These are phyloP conservation scores for Serripes groenlandicus DNA, from an alignment of 2,888 invertebrate genomes.

Conservation along the genomic window DNA sequence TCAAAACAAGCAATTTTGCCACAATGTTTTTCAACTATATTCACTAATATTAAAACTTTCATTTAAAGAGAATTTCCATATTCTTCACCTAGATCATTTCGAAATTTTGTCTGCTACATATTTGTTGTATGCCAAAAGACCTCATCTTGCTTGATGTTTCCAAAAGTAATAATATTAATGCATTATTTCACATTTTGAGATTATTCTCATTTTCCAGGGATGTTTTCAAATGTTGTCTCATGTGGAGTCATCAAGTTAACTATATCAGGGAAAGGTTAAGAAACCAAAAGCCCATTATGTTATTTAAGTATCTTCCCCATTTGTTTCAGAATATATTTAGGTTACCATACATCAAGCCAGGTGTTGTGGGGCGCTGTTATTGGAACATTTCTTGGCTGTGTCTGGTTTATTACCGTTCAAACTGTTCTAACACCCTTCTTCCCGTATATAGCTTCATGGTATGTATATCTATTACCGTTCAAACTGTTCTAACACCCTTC, in stretches of 20 bases:
- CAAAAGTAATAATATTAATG: no score
- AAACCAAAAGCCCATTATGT: not conserved
- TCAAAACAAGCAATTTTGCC: no score
- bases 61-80: no score
- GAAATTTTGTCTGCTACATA: no score
- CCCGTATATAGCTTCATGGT: constrained; percentile 94
- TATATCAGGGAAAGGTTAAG: not conserved
- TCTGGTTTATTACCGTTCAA: constrained; percentile 94
- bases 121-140: no score
- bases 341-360: constrained; percentile 94
- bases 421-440: constrained; percentile 93
- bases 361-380: constrained; percentile 93
- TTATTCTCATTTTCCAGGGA: no score
- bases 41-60: no score
- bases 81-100: no score
- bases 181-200: no score
- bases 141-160: no score
- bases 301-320: constrained; percentile 5
- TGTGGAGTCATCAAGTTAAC: not conserved
- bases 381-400: constrained; percentile 91
- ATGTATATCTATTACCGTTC: constrained; percentile 86
- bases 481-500: constrained; percentile 90
- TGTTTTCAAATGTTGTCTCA: not conserved
- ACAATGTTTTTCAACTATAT: no score
- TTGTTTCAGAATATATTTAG: constrained; percentile 92